phyloP scores from a whole-genome alignment of 2,113 vertebrate genomes.

The Gorsachius goisagi region DNA sequence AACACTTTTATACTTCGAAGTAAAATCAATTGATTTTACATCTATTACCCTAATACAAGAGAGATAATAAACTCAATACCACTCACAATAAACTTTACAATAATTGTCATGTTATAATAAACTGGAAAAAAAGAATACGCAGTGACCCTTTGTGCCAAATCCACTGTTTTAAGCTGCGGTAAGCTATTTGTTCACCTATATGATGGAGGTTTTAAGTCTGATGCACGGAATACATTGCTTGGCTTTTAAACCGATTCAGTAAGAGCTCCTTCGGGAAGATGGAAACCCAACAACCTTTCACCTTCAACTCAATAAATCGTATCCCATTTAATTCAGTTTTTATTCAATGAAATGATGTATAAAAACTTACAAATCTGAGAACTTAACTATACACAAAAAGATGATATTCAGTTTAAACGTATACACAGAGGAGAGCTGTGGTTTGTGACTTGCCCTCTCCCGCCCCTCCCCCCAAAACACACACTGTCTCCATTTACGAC shows the following conservation, averaged over 20 bases:
- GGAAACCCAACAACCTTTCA: background rate
- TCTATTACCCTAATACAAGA: background rate
- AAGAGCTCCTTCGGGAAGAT: background rate
- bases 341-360: constrained; percentile 84
- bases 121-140: background rate
- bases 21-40: background rate
- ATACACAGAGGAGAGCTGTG: constrained; percentile 67
- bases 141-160: background rate
- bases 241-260: background rate
- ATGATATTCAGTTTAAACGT: constrained; percentile 72
- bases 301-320: constrained; percentile 25
- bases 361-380: constrained; percentile 84
- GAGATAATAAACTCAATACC: background rate
- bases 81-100: background rate
- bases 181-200: background rate
- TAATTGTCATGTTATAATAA: background rate
- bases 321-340: constrained; percentile 74
- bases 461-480: constrained; percentile 51
- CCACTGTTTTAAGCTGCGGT: background rate
- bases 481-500: constrained; percentile 51
- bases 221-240: background rate
- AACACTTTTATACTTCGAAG: background rate
- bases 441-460: constrained; percentile 52
- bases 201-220: background rate
- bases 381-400: constrained; percentile 81